Evolutionary conservation across 2,797 vertebrate species (phyloP), one percentile per base, ranked within the genome.

Genomic region (Sternarchorhynchus goeldii): DNA sequence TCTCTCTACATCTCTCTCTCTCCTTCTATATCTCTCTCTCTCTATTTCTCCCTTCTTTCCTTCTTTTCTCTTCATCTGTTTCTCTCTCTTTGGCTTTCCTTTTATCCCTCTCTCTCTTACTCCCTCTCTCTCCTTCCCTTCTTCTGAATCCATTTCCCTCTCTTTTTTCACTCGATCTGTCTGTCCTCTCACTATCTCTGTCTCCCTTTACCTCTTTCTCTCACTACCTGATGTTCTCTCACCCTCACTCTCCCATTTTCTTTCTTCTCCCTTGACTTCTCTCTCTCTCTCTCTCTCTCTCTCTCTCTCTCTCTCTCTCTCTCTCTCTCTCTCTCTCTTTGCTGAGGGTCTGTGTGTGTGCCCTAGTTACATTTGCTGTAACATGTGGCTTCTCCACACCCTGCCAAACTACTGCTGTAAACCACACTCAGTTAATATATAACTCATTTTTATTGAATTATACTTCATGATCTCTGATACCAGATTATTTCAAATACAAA

Each of bases 401-500:
- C 41, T 12, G 34, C 16, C 71, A 67, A 21, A 29, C 32, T 29
- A 3, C 32, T 56, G 32, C 34, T 60, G 36, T 41, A 58, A 29
- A 66, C 36, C 32, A 4, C 6, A 4, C 18, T 39, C 21, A 16
- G 32, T 25, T 53, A 58, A 67, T 32, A 56, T 31, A 45, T 50
- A 29, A 18, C 18, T 62, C 41, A 5, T n/a, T 20, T 12, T 32
- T 62, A 73, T 39, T 41, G 41, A 75, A 39, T 76, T 78, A 78
- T 53, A n/a, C 17, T 16, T 41, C 41, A 73, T 4, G 0, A 56
- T 10, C 62, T 68, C 55, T 10, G 21, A 55, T 66, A 53, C 31
- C 18, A 55, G 25, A 79, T 79, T 64, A 12, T 74, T 74, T 79
- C 63, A 74, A 36, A 62, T 73, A 62, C 39, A 50, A 73, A 78